Evolutionary conservation across 2,888 invertebrate genomes (phyloP), one percentile per base, ranked within the genome.

Genomic region (Heliothis peltigera): DNA sequence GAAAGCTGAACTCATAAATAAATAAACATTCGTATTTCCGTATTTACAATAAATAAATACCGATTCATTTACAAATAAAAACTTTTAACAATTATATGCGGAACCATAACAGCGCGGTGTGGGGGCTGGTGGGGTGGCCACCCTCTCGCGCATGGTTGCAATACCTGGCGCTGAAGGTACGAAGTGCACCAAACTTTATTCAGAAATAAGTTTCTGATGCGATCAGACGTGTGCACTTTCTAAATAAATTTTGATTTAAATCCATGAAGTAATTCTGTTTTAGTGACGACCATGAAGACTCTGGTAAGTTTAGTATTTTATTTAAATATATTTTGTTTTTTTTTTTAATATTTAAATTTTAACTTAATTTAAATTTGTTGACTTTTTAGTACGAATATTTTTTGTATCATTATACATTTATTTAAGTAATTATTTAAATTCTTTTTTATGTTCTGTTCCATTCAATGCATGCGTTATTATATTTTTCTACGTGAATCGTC

Each of bases 131-230:
- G 48, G 56, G 51, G 32, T 71, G 75, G 68, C 80, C 84, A 81
- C 77, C 61, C 59, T 46, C 59, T 69, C 62, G 42, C 15, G 43
- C 64, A 52, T 64, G 67, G 70, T 68, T 64, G 60, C 71, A 60
- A 59, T 83, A 85, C 86, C 87, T 86, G 84, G 64, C 64, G 44
- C 65, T 61, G 54, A 56, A 61, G 43, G 43, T 42, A 53, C 63
- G 58, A 60, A 46, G 67, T 80, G 79, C 79, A 82, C 79, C 76
- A 84, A 84, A 84, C 73, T 85, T 86, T 83, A 87, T 80, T 88
- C 79, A 47, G 75, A 75, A 74, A 52, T 66, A 76, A 82, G 82
- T 79, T 81, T 74, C 76, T 49, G 77, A 47, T 57, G 61, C 43
- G 57, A 43, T 12, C 72, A 67, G 82, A 84, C 89, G 88, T 64